These are phyloP conservation scores for Acipenser ruthenus DNA, from an alignment of 2,797 vertebrate genomes.

Conservation along the genomic window DNA sequence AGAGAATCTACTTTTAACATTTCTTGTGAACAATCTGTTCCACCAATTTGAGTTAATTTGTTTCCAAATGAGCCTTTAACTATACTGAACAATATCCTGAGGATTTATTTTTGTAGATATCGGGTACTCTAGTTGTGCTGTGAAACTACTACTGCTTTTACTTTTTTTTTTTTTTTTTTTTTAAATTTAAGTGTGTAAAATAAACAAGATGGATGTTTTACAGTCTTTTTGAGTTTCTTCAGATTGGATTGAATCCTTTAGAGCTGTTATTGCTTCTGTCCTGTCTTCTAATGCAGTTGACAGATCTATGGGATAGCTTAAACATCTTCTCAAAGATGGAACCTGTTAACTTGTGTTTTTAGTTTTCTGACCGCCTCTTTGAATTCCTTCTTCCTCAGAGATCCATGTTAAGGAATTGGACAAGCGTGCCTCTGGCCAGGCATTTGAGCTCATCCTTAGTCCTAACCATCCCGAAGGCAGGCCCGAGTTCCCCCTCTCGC, in stretches of 20 bases:
- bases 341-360: neutral
- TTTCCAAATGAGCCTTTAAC: too few relatives aligned
- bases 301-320: neutral
- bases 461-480: slow-evolving; percentile 73
- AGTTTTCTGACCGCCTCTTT: neutral
- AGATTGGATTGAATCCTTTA: neutral
- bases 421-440: slow-evolving; percentile 86
- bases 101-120: too few relatives aligned
- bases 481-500: slow-evolving; percentile 74
- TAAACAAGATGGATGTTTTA: too few relatives aligned
- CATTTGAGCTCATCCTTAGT: slow-evolving; percentile 89
- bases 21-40: too few relatives aligned
- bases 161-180: too few relatives aligned
- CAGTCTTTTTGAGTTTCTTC: too few relatives aligned
- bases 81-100: too few relatives aligned
- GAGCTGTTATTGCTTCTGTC: neutral
- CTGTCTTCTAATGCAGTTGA: neutral
- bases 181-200: too few relatives aligned
- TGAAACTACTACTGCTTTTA: too few relatives aligned
- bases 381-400: slow-evolving; percentile 45
- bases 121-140: too few relatives aligned
- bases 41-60: too few relatives aligned
- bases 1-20: too few relatives aligned
- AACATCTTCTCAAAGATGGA: neutral
- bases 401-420: slow-evolving; percentile 90